Conservation (phyloP, 2,888 invertebrate genomes). For the Hydriomena furcata region DNA sequence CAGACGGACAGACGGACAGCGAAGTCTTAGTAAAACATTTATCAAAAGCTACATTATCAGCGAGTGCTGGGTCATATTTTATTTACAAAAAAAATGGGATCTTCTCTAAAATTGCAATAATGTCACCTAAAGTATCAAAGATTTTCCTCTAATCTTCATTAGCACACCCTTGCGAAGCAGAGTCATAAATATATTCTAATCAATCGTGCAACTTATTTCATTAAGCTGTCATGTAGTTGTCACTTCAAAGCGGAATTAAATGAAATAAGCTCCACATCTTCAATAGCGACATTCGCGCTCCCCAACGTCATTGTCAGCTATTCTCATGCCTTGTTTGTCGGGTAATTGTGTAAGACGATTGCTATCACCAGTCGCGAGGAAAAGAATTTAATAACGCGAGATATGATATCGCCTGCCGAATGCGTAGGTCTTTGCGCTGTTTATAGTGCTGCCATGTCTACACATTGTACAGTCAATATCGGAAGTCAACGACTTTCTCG, state of each 20-base stretch:
- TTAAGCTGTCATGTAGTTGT: slow-evolving; percentile 4
- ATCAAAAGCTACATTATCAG: too few relatives aligned
- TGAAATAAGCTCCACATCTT: slow-evolving; percentile 67
- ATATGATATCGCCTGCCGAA: slow-evolving; percentile 55
- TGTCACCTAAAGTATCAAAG: too few relatives aligned
- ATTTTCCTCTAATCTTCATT: too few relatives aligned
- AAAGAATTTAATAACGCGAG: slow-evolving; percentile 79
- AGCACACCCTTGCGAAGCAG: too few relatives aligned
- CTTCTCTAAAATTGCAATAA: too few relatives aligned
- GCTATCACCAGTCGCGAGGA: slow-evolving; percentile 66
- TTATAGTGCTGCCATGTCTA: slow-evolving; percentile 20
- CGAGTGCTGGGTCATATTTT: too few relatives aligned
- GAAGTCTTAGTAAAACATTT: too few relatives aligned
- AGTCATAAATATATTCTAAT: background rate
- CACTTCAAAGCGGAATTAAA: slow-evolving; percentile 55
- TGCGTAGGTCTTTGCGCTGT: slow-evolving; percentile 32
- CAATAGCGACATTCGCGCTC: slow-evolving; percentile 62
- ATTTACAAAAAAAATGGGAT: too few relatives aligned
- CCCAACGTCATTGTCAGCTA: slow-evolving; percentile 70
- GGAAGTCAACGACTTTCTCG: too few relatives aligned
- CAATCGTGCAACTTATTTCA: background rate
- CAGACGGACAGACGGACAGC: too few relatives aligned
- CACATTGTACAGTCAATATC: slow-evolving; percentile 4
- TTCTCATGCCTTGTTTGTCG: slow-evolving; percentile 71
- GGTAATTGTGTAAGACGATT: slow-evolving; percentile 79